Conservation (phyloP, 2,113 vertebrate species). For the Hippocampus abdominalis region DNA sequence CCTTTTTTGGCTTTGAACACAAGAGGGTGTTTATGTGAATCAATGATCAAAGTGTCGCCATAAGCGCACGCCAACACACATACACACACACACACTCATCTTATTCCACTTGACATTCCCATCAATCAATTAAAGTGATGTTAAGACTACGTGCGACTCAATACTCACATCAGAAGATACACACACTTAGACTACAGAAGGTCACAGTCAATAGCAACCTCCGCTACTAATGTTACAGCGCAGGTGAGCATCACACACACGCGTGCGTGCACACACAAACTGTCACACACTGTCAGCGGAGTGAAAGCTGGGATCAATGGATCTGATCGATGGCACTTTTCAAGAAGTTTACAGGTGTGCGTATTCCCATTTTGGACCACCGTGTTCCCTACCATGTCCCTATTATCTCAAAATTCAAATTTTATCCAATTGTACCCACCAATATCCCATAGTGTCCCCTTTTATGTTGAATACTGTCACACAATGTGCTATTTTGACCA, state of each 20-base stretch:
- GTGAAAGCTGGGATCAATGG: constrained; percentile 50
- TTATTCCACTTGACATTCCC: constrained; percentile 58
- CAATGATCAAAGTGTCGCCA: constrained; percentile 62
- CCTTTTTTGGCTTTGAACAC: constrained; percentile 64
- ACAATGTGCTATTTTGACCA: too few relatives aligned
- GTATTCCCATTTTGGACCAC: neutral
- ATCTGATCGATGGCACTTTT: constrained; percentile 57
- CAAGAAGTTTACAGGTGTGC: constrained; percentile 1
- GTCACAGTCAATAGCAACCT: constrained; percentile 54
- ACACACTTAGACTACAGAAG: constrained; percentile 54
- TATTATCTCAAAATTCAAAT: too few relatives aligned
- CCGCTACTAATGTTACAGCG: constrained; percentile 27
- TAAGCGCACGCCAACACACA: constrained; percentile 41
- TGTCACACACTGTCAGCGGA: constrained; percentile 11
- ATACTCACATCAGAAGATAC: constrained; percentile 57
- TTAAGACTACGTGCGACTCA: constrained; percentile 52
- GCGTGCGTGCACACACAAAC: constrained; percentile 25
- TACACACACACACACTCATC: constrained; percentile 24
- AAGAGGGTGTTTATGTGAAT: constrained; percentile 69
- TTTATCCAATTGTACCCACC: neutral
- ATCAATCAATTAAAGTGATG: constrained; percentile 69
- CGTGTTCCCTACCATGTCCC: neutral
- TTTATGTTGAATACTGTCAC: neutral
- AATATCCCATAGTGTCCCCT: neutral
- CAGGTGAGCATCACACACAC: constrained; percentile 23